These are phyloP conservation scores for Ctenopoma multispine DNA, from an alignment of 2,797 vertebrate species.

Conservation along the genomic window DNA sequence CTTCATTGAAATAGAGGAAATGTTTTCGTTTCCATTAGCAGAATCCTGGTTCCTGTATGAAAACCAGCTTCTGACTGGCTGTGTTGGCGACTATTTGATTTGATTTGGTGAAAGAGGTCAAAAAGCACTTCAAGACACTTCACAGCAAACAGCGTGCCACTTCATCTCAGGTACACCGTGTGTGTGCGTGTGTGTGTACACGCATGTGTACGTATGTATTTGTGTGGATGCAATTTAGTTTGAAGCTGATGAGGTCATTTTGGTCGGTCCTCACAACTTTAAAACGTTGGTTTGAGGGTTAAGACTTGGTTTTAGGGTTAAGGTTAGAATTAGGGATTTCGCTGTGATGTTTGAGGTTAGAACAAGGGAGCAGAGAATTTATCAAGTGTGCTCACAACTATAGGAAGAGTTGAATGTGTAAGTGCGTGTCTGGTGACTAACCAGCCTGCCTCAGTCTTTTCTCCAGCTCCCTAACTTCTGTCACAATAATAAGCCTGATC, in stretches of 20 bases:
- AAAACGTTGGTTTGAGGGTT: not conserved
- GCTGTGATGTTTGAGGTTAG: not conserved
- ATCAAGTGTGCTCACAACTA: not conserved
- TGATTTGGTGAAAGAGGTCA: slow-evolving; percentile 57
- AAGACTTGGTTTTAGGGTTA: no score
- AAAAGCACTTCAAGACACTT: slow-evolving; percentile 69
- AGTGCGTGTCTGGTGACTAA: slow-evolving; percentile 36
- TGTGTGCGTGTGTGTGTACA: slow-evolving; percentile 22
- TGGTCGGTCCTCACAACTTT: no score
- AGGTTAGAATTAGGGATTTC: not conserved
- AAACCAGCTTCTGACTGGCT: slow-evolving; percentile 22
- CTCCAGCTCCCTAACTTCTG: slow-evolving; percentile 69
- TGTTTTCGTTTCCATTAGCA: slow-evolving; percentile 6
- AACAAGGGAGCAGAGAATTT: not conserved
- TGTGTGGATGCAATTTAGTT: not conserved
- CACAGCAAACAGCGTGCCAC: slow-evolving; percentile 64
- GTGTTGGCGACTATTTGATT: slow-evolving; percentile 26
- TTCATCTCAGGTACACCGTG: slow-evolving; percentile 34
- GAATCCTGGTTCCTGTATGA: not conserved
- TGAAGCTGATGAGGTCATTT: no score
- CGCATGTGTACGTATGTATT: slow-evolving; percentile 18
- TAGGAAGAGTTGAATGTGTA: not conserved
- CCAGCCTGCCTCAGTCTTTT: slow-evolving; percentile 65
- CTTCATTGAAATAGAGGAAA: not conserved
- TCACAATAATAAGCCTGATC: slow-evolving; percentile 81